Evolutionary conservation across 2,797 vertebrate genomes (phyloP).

Genomic region (Austrolebias charrua): DNA sequence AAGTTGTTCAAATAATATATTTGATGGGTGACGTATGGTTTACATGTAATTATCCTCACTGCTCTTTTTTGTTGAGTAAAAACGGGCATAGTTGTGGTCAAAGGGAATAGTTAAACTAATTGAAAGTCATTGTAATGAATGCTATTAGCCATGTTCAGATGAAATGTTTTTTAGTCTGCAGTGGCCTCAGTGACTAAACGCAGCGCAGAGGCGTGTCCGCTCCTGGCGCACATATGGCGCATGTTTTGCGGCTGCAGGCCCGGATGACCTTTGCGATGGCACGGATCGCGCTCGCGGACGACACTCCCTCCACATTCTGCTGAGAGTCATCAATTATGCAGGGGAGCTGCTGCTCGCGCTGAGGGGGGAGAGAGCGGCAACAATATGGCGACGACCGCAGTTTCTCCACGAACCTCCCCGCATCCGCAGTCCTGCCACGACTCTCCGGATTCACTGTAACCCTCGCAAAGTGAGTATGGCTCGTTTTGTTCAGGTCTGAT

Average conservation of each 20-base stretch:
- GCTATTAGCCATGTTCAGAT: too few relatives aligned
- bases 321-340: slow-evolving; percentile 91
- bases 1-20: too few relatives aligned
- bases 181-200: not conserved
- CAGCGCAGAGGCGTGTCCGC: slow-evolving; percentile 16
- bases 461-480: slow-evolving; percentile 74
- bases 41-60: too few relatives aligned
- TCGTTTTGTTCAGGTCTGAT: slow-evolving; percentile 14
- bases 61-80: too few relatives aligned
- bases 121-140: too few relatives aligned
- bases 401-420: slow-evolving; percentile 86
- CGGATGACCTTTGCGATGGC: slow-evolving; percentile 67
- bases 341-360: slow-evolving; percentile 78
- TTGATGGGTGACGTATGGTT: too few relatives aligned
- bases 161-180: too few relatives aligned
- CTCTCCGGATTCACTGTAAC: slow-evolving; percentile 85
- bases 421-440: slow-evolving; percentile 89
- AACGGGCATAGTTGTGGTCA: too few relatives aligned
- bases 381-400: slow-evolving; percentile 99
- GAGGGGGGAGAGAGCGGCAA: slow-evolving; percentile 85
- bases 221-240: slow-evolving; percentile 9
- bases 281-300: slow-evolving; percentile 65
- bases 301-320: slow-evolving; percentile 82
- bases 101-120: too few relatives aligned
- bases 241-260: slow-evolving; percentile 44